A percentile compares a stretch with the other conserved stretches of the same genome.
Conservation (phyloP, 2,113 vertebrate genomes). For the Pipa parva region DNA sequence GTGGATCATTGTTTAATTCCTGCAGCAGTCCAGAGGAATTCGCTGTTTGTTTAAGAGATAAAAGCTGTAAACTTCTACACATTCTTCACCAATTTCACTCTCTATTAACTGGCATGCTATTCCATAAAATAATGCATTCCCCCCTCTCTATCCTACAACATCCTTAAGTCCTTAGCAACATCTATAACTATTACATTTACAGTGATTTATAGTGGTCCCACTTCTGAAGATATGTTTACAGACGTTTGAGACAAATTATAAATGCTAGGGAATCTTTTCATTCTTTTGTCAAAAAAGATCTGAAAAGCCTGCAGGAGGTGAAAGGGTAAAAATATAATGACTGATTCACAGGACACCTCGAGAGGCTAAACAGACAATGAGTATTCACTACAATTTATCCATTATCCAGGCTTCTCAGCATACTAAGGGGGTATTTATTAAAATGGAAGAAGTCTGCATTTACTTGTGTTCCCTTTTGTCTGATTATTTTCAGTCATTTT, state of each 20-base stretch:
- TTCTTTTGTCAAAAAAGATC: neutral
- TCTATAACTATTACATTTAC: neutral
- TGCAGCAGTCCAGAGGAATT: conserved; percentile 63
- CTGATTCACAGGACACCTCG: neutral
- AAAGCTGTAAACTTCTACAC: conserved; percentile 67
- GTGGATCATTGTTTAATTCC: conserved; percentile 55
- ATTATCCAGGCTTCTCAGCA: too few species aligned
- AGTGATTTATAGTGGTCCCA: conserved; percentile 3
- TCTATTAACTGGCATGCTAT: conserved; percentile 51
- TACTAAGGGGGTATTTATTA: too few species aligned
- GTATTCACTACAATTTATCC: too few species aligned
- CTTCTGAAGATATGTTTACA: neutral
- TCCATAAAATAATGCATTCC: conserved; percentile 46
- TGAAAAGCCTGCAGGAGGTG: neutral
- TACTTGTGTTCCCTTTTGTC: too few species aligned
- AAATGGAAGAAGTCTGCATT: too few species aligned
- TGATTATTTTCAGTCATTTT: too few species aligned
- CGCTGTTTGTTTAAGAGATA: conserved; percentile 72
- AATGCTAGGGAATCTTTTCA: neutral
- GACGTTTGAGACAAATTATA: neutral
- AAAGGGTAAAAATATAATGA: neutral
- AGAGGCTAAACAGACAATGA: too few species aligned
- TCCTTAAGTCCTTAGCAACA: neutral
- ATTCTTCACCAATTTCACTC: conserved; percentile 67
- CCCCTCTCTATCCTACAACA: conserved; percentile 30